These are phyloP conservation scores for Anagyrus pseudococci DNA, from an alignment of 2,888 invertebrate genomes.

Conservation along the genomic window DNA sequence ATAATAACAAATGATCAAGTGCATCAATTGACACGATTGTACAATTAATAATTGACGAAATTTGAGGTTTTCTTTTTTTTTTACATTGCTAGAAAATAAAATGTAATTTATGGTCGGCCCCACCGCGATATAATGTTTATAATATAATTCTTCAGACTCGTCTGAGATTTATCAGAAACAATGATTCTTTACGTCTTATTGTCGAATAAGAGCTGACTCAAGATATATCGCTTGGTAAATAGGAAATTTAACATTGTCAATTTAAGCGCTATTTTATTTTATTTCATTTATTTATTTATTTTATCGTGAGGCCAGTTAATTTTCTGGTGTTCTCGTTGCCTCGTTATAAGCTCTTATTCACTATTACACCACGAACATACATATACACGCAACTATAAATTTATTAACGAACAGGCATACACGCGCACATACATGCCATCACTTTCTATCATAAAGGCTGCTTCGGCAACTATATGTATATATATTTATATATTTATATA, in stretches of 20 bases:
- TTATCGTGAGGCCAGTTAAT: too few species aligned
- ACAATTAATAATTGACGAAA: too few species aligned
- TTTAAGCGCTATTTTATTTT: too few species aligned
- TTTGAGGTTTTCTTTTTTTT: background rate
- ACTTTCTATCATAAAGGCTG: background rate
- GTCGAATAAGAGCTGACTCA: constrained; percentile 30
- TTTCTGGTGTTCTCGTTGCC: too few species aligned
- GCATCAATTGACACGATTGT: too few species aligned
- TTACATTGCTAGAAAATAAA: background rate
- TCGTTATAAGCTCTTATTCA: too few species aligned
- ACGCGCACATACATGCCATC: background rate
- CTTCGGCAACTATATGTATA: background rate
- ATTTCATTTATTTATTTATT: too few species aligned
- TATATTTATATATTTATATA: too few species aligned
- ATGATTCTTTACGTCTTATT: constrained; percentile 20
- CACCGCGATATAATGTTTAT: background rate
- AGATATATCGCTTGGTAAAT: too few species aligned
- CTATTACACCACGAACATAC: background rate
- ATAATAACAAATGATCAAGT: too few species aligned
- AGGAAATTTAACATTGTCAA: too few species aligned
- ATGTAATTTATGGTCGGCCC: background rate
- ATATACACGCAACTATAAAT: constrained; percentile 17
- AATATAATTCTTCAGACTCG: constrained; percentile 8
- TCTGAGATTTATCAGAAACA: constrained; percentile 11
- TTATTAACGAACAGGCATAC: constrained; percentile 3